Conservation (phyloP, 2,113 vertebrate species). For the Camelus dromedarius region DNA sequence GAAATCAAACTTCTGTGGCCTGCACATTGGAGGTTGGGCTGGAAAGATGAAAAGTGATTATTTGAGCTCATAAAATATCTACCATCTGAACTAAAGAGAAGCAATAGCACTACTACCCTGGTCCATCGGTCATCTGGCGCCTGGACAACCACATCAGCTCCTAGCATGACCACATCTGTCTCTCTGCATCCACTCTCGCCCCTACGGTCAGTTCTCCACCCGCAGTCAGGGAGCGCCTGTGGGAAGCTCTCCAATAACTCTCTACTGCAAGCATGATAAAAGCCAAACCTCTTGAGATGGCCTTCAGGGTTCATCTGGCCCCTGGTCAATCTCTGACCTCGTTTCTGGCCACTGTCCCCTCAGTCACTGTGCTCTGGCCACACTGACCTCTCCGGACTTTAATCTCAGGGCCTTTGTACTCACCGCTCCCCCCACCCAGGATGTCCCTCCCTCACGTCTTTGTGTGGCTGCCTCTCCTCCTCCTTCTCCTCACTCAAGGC, state of each 20-base stretch:
- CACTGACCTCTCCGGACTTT: background rate
- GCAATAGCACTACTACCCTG: background rate
- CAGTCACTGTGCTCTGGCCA: background rate
- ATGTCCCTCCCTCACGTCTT: background rate
- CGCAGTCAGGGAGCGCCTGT: background rate
- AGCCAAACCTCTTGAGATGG: background rate
- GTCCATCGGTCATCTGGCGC: too few relatives aligned
- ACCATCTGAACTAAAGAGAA: background rate
- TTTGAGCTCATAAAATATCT: background rate
- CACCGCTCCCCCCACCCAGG: rapidly evolving
- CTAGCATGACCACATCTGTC: background rate
- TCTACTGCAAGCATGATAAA: background rate
- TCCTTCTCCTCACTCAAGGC: background rate
- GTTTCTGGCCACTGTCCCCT: background rate
- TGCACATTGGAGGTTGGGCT: background rate
- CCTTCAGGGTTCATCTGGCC: background rate
- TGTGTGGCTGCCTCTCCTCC: background rate
- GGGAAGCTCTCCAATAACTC: background rate
- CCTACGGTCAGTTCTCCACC: background rate
- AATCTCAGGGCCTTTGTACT: background rate
- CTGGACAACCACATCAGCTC: background rate
- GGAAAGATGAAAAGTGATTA: background rate
- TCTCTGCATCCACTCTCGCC: background rate
- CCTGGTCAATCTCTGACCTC: background rate
- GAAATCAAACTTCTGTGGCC: background rate